These are phyloP conservation scores for Leptoteleia sp. DNA, from an alignment of 1,140 invertebrate species.

Conservation along the genomic window DNA sequence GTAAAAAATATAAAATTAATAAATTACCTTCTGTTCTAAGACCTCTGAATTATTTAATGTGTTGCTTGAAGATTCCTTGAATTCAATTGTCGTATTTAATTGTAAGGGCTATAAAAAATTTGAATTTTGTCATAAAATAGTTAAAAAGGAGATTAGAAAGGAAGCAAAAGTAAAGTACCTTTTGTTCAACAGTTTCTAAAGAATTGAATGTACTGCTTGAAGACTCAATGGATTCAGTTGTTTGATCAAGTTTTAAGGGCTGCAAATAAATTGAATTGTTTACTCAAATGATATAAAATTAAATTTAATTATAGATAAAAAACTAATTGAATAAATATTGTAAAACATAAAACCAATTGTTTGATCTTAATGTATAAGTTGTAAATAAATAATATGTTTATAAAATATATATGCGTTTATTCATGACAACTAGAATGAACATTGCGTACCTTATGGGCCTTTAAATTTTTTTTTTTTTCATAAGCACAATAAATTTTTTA, in stretches of 20 bases:
- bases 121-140: neutral
- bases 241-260: neutral
- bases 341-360: neutral
- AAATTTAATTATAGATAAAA: neutral
- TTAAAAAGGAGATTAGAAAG: no score
- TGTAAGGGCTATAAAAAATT: constrained; percentile 1
- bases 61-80: neutral
- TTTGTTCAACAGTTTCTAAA: no score
- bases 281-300: neutral
- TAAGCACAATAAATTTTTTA: no score
- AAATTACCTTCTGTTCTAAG: constrained; percentile 6
- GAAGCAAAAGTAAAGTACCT: no score
- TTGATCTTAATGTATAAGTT: neutral
- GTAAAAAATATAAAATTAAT: no score
- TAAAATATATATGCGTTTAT: neutral
- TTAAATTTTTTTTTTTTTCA: neutral
- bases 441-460: no score
- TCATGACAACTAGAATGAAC: no score
- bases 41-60: neutral
- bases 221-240: neutral
- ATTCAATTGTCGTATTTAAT: constrained; percentile 1
- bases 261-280: constrained; percentile 1
- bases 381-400: neutral
- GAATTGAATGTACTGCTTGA: neutral
- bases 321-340: neutral